These are phyloP conservation scores for Spatula versicolor DNA, from an alignment of 2,797 vertebrate genomes.

Conservation along the genomic window DNA sequence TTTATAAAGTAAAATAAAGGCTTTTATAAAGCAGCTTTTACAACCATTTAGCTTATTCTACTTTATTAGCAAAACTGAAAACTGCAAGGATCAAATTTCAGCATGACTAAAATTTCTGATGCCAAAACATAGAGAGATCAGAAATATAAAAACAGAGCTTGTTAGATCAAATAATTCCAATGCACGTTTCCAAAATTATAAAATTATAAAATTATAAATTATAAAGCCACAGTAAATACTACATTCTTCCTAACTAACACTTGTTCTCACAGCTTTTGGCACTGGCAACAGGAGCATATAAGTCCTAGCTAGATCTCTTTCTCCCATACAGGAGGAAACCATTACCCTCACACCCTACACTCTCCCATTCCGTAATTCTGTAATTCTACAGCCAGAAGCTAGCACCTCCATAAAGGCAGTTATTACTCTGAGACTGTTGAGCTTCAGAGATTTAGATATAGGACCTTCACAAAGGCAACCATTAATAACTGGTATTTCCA, in stretches of 20 bases:
- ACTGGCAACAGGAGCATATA: neutral
- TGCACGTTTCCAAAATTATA: neutral
- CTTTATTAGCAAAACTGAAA: constrained; percentile 10
- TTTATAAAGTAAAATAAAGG: neutral
- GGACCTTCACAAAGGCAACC: neutral
- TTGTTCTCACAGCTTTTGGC: neutral
- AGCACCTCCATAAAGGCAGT: neutral
- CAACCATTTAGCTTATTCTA: neutral
- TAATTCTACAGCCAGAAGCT: neutral
- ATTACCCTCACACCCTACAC: neutral
- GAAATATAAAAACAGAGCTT: neutral
- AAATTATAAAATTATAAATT: neutral
- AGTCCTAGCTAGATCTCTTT: rapidly evolving
- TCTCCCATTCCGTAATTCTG: neutral
- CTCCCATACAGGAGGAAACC: neutral
- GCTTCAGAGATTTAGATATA: neutral
- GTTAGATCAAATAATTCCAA: neutral
- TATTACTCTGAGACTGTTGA: neutral
- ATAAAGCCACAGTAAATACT: neutral
- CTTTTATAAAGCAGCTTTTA: neutral
- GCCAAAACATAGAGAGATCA: neutral
- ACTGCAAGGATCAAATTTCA: neutral
- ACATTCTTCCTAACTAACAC: neutral
- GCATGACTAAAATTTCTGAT: neutral
- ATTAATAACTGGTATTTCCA: neutral